Evolutionary conservation across 1,140 invertebrate species (phyloP), one percentile per base, ranked within the genome.

Genomic region (Ceratina australensis): DNA sequence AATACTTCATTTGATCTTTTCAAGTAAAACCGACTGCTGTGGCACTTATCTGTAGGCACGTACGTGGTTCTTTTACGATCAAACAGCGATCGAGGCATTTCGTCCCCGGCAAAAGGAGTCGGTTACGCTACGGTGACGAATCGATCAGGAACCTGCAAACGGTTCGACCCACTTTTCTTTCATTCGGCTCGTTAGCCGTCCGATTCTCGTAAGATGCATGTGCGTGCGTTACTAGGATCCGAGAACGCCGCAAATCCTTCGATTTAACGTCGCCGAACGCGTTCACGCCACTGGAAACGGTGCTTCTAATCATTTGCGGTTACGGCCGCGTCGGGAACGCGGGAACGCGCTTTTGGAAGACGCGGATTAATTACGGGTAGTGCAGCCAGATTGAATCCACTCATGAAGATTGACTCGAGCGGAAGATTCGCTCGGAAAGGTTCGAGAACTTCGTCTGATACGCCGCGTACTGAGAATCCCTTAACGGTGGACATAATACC

Each of bases 211-310:
- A 22, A 42, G 10, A 42, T 18, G 26, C 54, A 49, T 68, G 66
- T 33, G n/a, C n/a, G 16, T 28, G 16, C 10, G 7, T n/a, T 22
- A 10, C 33, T n/a, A 28, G 47, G 24, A 33, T 68, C 65, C 54
- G 18, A 57, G 73, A 18, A 60, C 13, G 68, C 73, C 73, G 65
- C 73, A 75, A 68, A 75, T 75, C 65, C 73, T 68, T 60, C 42
- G 65, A 68, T 67, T 75, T 59, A 59, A 26, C 63, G 33, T 20
- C 61, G 18, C 28, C 16, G 16, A 13, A 28, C 28, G 33, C 18
- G 72, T 47, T n/a, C 52, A 49, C n/a, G 64, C 52, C 33, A 49
- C 3, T 26, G 64, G 65, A 68, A 75, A 75, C 57, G 33, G 72
- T 59, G 49, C 13, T 57, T 59, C 54, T 59, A 60, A 75, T 75